Evolutionary conservation across 2,797 vertebrate species (phyloP).

Genomic region (Sebastolobus alascanus): DNA sequence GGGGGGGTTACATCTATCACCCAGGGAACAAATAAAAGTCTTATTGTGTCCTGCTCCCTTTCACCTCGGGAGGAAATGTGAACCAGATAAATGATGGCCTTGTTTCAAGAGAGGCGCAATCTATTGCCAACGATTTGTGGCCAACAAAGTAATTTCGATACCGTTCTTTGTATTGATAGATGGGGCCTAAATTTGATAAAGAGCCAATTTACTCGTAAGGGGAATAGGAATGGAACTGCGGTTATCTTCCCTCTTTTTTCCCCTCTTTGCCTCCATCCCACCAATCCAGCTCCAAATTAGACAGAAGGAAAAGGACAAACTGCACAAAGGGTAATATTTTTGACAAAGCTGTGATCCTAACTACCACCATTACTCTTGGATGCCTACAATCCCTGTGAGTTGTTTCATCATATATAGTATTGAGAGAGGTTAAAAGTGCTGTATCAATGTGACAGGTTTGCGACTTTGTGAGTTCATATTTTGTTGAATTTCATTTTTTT

Average conservation of each 20-base stretch:
- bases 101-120: slow-evolving; percentile 79
- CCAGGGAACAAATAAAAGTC: slow-evolving; percentile 80
- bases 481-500: not conserved
- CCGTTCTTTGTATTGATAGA: slow-evolving; percentile 82
- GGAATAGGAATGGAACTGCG: slow-evolving; percentile 65
- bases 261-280: slow-evolving; percentile 41
- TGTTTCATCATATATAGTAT: slow-evolving; percentile 12
- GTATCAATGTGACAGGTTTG: slow-evolving; percentile 20
- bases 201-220: slow-evolving; percentile 77
- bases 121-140: slow-evolving; percentile 80
- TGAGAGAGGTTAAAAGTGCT: slow-evolving; percentile 2
- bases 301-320: slow-evolving; percentile 53
- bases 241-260: slow-evolving; percentile 66
- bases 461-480: slow-evolving; percentile 17
- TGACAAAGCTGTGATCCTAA: slow-evolving; percentile 46
- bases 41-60: slow-evolving; percentile 68
- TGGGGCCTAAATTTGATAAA: slow-evolving; percentile 82
- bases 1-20: slow-evolving; percentile 79
- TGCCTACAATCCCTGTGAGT: slow-evolving; percentile 20
- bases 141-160: slow-evolving; percentile 84
- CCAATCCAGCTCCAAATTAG: slow-evolving; percentile 61
- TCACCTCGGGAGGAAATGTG: slow-evolving; percentile 77
- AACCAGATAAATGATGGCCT: slow-evolving; percentile 81
- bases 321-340: slow-evolving; percentile 49
- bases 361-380: slow-evolving; percentile 27